These are phyloP conservation scores for Charadrius vociferus DNA, from an alignment of 2,113 vertebrate species.

Conservation along the genomic window DNA sequence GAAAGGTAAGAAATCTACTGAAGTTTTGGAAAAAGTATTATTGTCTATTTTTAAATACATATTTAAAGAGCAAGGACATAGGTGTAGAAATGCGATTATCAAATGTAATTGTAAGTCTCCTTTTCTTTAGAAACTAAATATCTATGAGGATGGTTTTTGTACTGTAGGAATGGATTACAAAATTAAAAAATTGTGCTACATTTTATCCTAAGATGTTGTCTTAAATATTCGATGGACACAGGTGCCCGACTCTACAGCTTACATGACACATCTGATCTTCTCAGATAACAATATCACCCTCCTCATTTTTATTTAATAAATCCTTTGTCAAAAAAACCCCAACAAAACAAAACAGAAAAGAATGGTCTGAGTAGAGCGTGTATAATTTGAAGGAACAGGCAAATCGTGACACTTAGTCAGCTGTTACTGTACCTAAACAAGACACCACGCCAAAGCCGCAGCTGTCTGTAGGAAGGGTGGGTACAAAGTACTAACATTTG, in stretches of 20 bases:
- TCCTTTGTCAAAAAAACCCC: not conserved
- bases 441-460: not conserved
- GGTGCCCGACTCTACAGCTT: not conserved
- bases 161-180: not conserved
- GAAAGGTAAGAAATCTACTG: not conserved
- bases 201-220: slow-evolving; percentile 24
- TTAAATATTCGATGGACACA: slow-evolving; percentile 49
- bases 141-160: not conserved
- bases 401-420: not conserved
- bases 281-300: not conserved
- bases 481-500: not conserved
- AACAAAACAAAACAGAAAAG: not conserved
- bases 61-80: not conserved
- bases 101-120: not conserved
- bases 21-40: not conserved
- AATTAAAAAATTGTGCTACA: not conserved
- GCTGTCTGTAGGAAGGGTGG: not conserved
- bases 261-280: slow-evolving; percentile 7
- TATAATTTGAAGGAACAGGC: not conserved
- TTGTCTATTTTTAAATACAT: not conserved
- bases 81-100: not conserved
- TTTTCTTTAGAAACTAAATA: not conserved
- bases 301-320: slow-evolving; percentile 25
- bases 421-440: not conserved
- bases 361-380: not conserved